phyloP scores from a whole-genome alignment of 2,113 vertebrate genomes.

The Madoqua kirkii region DNA sequence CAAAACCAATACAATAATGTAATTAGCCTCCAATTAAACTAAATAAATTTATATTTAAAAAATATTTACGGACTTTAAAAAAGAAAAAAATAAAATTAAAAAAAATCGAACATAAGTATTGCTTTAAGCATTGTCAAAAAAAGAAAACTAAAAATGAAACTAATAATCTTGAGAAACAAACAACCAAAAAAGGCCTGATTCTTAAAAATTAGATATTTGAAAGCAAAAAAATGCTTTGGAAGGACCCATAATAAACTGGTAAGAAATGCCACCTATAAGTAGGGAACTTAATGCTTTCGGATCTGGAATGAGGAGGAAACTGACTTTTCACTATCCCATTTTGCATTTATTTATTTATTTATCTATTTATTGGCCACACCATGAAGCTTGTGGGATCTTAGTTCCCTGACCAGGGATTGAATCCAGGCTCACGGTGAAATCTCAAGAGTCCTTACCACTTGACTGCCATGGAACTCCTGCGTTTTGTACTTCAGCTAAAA shows the following conservation, averaged over 20 bases:
- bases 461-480: not conserved
- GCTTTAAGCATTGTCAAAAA: not conserved
- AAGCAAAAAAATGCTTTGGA: conserved; percentile 11
- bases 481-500: not conserved
- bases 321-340: not conserved
- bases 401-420: not conserved
- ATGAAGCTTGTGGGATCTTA: not conserved
- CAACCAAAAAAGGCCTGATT: not conserved
- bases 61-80: not conserved
- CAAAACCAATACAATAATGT: too few relatives aligned
- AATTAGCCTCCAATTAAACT: too few relatives aligned
- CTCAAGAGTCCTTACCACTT: not conserved
- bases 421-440: not conserved
- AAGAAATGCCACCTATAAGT: not conserved
- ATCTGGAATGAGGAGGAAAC: not conserved
- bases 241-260: not conserved
- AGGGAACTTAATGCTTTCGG: too few relatives aligned
- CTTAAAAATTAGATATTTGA: not conserved
- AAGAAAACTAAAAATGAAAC: not conserved
- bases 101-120: not conserved
- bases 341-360: not conserved
- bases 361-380: not conserved
- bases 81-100: not conserved
- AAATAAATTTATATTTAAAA: too few relatives aligned
- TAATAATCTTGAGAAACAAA: not conserved